Base-by-base conservation (phyloP, 2,797 vertebrate genomes). In the Masticophis lateralis region DNA sequence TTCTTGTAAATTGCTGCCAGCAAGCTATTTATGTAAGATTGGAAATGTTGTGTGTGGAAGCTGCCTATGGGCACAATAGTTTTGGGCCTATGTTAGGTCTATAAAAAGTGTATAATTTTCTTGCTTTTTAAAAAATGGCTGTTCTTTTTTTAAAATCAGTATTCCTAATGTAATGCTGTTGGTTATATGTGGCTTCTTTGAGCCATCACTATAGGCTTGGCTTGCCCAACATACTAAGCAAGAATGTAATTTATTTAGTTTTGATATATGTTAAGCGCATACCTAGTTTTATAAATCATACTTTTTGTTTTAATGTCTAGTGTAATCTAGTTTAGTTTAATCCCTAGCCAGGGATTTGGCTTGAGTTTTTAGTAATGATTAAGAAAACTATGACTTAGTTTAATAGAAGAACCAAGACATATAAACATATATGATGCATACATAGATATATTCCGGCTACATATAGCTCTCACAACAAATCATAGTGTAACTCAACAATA, bases 1-100 rank as follows among this genome's bases (percentile, higher is more conserved):
- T 97, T 96, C 89, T 89, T 96, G 93, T 95, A 61, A 92, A 95
- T 92, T 88, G 56, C 12, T 88, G 93, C 87, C 90, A 95, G 93
- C 88, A 91, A 95, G 6, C 53, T 51, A 92, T 57, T 93, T 94
- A 88, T 88, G 86, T 96, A 96, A 97, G 96, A 93, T 92, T 89
- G 93, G 90, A 91, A 88, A 95, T 94, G 94, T 96, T 88, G 94
- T 63, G 95, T 87, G 20, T 91, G 66, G 90, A 86, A 94, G 79
- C 92, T 97, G 94, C 94, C 91, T 94, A 93, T 61, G 90, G 92
- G 79, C 95, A 95, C 92, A 94, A 56, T 6, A 59, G 93, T 96
- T 92, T 91, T 66, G 43, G 0, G 57, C 5, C 53, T 93, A 89
- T 91, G 1, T 90, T 74, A 83, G 63, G 28, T 66, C 27, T 66